Evolutionary conservation across 2,888 invertebrate genomes (phyloP).

Genomic region (Phengaris alcon): DNA sequence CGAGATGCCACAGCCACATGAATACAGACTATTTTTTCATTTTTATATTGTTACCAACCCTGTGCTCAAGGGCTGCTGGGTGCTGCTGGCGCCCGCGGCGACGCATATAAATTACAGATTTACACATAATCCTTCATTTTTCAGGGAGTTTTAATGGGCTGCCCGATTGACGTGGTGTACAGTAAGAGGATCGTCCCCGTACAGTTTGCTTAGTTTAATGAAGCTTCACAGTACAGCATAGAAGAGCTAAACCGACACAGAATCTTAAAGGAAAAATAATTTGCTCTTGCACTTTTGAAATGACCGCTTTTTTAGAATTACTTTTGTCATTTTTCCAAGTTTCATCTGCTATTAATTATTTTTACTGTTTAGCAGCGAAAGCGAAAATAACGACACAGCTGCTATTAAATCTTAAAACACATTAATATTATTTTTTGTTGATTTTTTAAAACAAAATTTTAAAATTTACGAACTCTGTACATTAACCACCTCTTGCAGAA

Average conservation of each 20-base stretch:
- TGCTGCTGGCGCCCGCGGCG: conserved; percentile 57
- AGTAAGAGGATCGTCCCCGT: conserved; percentile 23
- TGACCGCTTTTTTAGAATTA: neutral
- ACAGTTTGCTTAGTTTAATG: neutral
- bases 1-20: no score
- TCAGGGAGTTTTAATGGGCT: conserved; percentile 58
- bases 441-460: neutral
- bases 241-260: neutral
- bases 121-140: conserved; percentile 76
- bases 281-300: neutral
- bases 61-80: conserved; percentile 40
- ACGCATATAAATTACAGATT: conserved; percentile 79
- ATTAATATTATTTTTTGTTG: no score
- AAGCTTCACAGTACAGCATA: neutral
- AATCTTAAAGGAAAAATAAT: neutral
- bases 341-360: neutral
- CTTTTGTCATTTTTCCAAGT: neutral
- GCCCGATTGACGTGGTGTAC: conserved; percentile 40
- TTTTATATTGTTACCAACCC: conserved; percentile 47
- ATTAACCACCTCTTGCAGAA: neutral
- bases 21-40: no score
- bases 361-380: no score
- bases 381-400: neutral
- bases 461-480: neutral
- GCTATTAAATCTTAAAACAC: no score